phyloP scores from a whole-genome alignment of 1,140 invertebrate species.

The Drosophila biarmipes region DNA sequence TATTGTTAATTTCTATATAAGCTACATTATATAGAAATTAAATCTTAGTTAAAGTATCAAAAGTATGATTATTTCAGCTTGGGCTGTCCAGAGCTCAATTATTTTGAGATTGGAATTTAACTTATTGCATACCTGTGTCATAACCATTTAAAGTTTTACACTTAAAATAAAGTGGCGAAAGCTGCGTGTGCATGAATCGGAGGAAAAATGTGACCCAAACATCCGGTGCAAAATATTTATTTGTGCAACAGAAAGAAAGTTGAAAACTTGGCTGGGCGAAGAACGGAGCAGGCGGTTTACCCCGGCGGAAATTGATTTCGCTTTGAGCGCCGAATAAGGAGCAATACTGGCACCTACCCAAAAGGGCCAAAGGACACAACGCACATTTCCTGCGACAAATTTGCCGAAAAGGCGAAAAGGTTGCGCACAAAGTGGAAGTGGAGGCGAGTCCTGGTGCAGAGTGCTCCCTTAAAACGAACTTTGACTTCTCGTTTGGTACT shows the following conservation, averaged over 20 bases:
- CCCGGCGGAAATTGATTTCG: conserved; percentile 76
- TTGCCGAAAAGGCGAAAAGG: conserved; percentile 57
- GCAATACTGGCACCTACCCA: conserved; percentile 52
- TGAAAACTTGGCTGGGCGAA: conserved; percentile 20
- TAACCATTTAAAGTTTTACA: conserved; percentile 19
- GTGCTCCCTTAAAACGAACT: conserved; percentile 69
- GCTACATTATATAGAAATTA: no score
- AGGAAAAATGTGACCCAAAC: conserved; percentile 72
- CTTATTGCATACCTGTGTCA: conserved; percentile 1
- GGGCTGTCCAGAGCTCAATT: no score
- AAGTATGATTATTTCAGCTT: not conserved
- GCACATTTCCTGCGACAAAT: conserved; percentile 81
- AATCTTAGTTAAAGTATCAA: not conserved
- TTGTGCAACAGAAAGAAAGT: conserved; percentile 80
- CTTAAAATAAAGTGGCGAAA: conserved; percentile 14
- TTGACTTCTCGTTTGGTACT: conserved; percentile 74
- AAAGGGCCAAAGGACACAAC: conserved; percentile 55
- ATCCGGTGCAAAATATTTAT: conserved; percentile 80
- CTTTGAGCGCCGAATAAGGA: conserved; percentile 63
- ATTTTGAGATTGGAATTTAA: not conserved
- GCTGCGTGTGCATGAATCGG: conserved; percentile 1
- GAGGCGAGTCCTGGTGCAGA: not conserved
- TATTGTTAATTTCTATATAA: not conserved
- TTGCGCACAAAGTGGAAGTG: conserved; percentile 29
- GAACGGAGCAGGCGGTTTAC: conserved; percentile 48